phyloP scores from a whole-genome alignment of 2,113 vertebrate genomes.

The Paradoxurus hermaphroditus region DNA sequence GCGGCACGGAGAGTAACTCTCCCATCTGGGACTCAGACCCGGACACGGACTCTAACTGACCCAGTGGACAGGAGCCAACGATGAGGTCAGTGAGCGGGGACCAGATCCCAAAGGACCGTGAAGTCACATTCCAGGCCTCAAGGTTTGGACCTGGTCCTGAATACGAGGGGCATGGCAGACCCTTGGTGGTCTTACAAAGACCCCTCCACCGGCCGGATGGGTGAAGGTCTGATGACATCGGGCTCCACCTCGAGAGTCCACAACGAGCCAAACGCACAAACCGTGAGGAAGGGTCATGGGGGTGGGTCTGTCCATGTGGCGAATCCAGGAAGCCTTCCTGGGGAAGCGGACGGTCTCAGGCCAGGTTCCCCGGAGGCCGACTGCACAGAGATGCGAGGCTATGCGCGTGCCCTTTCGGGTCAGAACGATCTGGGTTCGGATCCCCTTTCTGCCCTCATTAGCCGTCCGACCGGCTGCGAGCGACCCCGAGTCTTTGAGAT shows the following conservation, averaged over 20 bases:
- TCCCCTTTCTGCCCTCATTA: background rate
- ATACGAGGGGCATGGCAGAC: background rate
- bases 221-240: background rate
- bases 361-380: background rate
- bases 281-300: background rate
- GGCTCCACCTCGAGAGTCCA: background rate
- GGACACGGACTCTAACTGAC: background rate
- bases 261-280: background rate
- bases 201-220: no score
- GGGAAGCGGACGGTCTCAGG: background rate
- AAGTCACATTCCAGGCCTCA: background rate
- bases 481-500: background rate
- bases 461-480: background rate
- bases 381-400: background rate
- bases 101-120: background rate
- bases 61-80: background rate
- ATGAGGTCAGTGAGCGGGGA: background rate
- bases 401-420: background rate
- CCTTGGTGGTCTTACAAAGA: background rate
- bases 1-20: background rate
- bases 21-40: background rate
- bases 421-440: background rate
- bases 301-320: no score
- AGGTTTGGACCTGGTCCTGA: background rate
- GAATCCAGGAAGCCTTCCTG: background rate